Evolutionary conservation across 1,140 invertebrate genomes (phyloP), one percentile per base, ranked within the genome.

Genomic region (Coenobita brevimanus): DNA sequence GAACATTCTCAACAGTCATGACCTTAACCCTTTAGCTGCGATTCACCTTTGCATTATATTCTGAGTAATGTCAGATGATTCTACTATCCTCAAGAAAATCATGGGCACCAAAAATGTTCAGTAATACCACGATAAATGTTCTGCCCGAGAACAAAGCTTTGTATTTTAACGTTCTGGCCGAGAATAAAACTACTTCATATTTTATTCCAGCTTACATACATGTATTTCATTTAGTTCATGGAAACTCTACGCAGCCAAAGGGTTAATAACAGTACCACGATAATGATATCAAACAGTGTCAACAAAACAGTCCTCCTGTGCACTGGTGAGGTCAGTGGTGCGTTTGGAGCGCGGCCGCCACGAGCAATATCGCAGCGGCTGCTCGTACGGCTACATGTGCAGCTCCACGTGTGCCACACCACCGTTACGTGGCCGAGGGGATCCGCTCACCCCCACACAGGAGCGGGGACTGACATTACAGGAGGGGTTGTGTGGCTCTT

Each of bases 321-420:
- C 27, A 27, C 27, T 38, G 27, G 3, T 33, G 67, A 30, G 36
- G 67, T 27, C n/a, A 27, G 27, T 30, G 2, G 0, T 71, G 36
- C 33, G 67, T 71, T 33, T 24, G 17, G 17, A 24, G 30, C 30
- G 41, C 46, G 57, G 30, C 33, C 24, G 41, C 43, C 43, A 36
- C 15, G 84, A 17, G 62, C 62, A 50, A 27, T 30, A 60, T 21
- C 17, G 84, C 21, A 27, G 76, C 76, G 75, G 76, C 43, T 15
- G 43, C 33, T 38, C 46, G 46, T 27, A 24, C 17, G 36, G 54
- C 76, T 87, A 87, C 85, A 87, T 87, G 76, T 87, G 85, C 33
- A 87, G 67, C 60, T 87, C 85, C 41, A 87, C 85, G 67, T 81
- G 76, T 30, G 76, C 67, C 76, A 71, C 85, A 24, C 60, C 75